Evolutionary conservation across 1,140 invertebrate genomes (phyloP).

Genomic region (Nasonia giraulti): DNA sequence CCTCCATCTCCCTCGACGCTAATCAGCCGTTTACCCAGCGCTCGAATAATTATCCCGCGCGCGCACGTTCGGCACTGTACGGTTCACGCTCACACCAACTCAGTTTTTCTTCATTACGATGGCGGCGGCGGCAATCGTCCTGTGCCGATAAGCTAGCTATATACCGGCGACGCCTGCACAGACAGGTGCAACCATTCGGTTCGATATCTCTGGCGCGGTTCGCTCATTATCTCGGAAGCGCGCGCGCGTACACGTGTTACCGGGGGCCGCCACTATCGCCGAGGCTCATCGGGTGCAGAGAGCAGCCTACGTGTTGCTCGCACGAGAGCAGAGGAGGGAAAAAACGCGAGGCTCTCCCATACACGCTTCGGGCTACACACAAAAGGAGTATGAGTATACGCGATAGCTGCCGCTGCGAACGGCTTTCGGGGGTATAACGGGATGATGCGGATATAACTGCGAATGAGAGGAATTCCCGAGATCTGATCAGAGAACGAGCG

Average conservation of each 20-base stretch:
- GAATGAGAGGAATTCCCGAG: neutral
- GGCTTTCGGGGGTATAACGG: slow-evolving; percentile 2
- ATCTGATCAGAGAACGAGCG: neutral
- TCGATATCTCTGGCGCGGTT: neutral
- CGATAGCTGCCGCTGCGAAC: neutral
- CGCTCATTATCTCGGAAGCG: slow-evolving; percentile 15
- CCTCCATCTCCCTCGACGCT: neutral
- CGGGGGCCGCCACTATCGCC: neutral
- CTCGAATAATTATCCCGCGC: slow-evolving; percentile 14
- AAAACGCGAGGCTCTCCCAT: neutral
- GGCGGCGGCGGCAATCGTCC: neutral
- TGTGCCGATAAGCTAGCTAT: neutral
- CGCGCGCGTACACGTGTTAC: slow-evolving; percentile 39
- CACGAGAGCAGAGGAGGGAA: neutral
- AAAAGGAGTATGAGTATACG: neutral
- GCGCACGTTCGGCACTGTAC: no score
- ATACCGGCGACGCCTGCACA: neutral
- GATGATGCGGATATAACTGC: neutral
- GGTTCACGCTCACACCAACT: neutral
- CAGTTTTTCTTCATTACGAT: neutral
- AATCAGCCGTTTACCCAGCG: slow-evolving; percentile 20
- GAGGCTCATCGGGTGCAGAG: neutral
- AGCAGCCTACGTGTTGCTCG: neutral
- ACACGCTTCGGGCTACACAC: neutral
- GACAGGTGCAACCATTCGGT: neutral